phyloP scores from a whole-genome alignment of 2,797 vertebrate genomes.

The Lemur catta region DNA sequence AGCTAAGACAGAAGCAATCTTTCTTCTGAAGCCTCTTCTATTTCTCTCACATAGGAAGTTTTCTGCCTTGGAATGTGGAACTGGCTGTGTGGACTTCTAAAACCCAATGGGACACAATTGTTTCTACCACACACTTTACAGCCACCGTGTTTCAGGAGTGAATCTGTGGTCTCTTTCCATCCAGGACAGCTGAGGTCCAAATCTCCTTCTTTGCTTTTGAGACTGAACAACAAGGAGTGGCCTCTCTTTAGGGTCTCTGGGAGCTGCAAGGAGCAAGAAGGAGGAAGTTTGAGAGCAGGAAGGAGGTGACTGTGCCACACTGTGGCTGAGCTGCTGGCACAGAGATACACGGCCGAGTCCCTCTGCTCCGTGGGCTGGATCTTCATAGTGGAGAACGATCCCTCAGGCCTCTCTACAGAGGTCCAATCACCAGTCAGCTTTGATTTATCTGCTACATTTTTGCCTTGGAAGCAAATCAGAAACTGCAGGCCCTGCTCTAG shows the following conservation, averaged over 20 bases:
- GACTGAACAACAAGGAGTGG: neutral
- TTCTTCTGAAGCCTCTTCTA: neutral
- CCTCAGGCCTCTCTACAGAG: neutral
- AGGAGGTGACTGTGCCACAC: neutral
- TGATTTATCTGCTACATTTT: neutral
- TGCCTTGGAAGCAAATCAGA: neutral
- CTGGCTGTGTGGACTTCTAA: neutral
- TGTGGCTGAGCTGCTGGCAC: neutral
- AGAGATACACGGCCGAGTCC: neutral
- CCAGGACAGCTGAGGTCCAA: neutral
- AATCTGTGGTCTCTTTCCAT: neutral
- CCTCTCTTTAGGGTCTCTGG: neutral
- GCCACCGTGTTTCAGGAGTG: too few relatives aligned
- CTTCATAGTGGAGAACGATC: neutral
- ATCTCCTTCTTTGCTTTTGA: neutral
- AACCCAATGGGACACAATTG: rapidly evolving
- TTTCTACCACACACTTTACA: neutral
- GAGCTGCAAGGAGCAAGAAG: neutral
- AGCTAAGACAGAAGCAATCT: neutral
- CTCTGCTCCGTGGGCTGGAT: neutral
- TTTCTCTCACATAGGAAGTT: neutral
- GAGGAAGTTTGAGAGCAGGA: neutral
- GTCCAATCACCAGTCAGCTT: neutral
- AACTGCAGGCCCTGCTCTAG: neutral
- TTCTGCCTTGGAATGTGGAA: rapidly evolving